Conservation (phyloP, 2,888 invertebrate genomes). For the Drosophila emarginata region DNA sequence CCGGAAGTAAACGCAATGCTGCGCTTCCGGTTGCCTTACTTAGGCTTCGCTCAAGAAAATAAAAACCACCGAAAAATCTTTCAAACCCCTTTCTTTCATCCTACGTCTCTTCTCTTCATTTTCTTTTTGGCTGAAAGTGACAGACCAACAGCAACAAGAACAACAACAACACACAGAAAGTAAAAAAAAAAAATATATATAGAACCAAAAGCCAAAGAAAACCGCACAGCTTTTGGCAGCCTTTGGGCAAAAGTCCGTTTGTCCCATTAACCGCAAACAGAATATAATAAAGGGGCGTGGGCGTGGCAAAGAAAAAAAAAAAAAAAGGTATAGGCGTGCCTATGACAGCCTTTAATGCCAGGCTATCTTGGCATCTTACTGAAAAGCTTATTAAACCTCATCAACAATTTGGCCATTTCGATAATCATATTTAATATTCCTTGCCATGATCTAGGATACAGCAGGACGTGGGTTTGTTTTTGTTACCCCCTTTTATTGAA, state of each 20-base stretch:
- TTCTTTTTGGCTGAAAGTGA: constrained; percentile 15
- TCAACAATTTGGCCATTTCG: not conserved
- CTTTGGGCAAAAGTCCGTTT: constrained; percentile 19
- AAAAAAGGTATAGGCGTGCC: constrained; percentile 19
- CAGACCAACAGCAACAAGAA: constrained; percentile 18
- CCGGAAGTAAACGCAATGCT: constrained; percentile 49
- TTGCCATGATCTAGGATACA: too few relatives aligned
- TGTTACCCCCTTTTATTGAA: too few relatives aligned
- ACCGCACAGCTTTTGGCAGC: constrained; percentile 45
- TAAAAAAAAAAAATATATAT: constrained; percentile 21
- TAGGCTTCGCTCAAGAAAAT: not conserved
- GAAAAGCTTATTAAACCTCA: not conserved
- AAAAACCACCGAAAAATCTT: not conserved
- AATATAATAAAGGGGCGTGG: constrained; percentile 18
- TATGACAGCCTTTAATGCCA: constrained; percentile 27
- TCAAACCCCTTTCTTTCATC: not conserved
- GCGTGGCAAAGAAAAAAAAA: not conserved
- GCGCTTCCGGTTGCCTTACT: constrained; percentile 41
- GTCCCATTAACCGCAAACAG: constrained; percentile 27
- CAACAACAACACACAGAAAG: constrained; percentile 9
- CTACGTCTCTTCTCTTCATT: not conserved
- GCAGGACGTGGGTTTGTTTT: too few relatives aligned
- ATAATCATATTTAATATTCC: not conserved
- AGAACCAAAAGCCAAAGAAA: constrained; percentile 5
- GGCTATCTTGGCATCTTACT: not conserved